Conservation (phyloP, 2,797 vertebrate species). For the Apogon talboti region DNA sequence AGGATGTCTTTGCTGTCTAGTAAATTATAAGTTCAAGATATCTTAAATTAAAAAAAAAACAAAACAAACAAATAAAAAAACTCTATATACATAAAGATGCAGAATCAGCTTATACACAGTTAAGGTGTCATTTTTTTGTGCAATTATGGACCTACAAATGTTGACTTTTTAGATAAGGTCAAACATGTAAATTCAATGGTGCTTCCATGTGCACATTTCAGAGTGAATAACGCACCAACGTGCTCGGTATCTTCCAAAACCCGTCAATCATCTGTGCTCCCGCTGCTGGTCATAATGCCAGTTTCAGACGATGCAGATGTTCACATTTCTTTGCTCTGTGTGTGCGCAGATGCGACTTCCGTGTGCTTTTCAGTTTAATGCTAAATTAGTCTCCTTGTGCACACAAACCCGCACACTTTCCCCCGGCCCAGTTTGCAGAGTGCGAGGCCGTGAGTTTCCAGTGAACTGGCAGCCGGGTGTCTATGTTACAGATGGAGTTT, state of each 20-base stretch:
- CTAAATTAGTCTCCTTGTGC: constrained; percentile 8
- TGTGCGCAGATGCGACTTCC: background rate
- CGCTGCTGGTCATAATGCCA: constrained; percentile 1
- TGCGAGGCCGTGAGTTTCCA: constrained; percentile 20
- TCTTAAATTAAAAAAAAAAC: too few species aligned
- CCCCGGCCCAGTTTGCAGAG: constrained; percentile 1
- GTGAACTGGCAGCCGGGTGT: constrained; percentile 17
- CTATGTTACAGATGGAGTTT: constrained; percentile 31
- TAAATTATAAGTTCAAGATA: too few species aligned
- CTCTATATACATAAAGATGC: too few species aligned
- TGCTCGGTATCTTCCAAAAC: constrained; percentile 17
- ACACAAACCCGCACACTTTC: constrained; percentile 35
- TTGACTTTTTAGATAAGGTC: too few species aligned
- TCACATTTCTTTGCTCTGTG: constrained; percentile 25
- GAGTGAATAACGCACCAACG: constrained; percentile 14
- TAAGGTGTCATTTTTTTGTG: too few species aligned
- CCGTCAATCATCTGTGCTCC: constrained; percentile 51
- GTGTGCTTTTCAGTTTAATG: constrained; percentile 29
- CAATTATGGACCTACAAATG: too few species aligned
- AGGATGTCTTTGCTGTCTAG: too few species aligned
- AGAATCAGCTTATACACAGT: too few species aligned
- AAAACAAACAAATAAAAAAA: too few species aligned
- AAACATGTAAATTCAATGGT: too few species aligned
- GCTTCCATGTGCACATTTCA: background rate
- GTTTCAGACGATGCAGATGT: constrained; percentile 42